Percentiles rank a stretch among this genome's conserved stretches.
phyloP scores from a whole-genome alignment of 2,797 vertebrate genomes.

The Phyllotis vaccarum region DNA sequence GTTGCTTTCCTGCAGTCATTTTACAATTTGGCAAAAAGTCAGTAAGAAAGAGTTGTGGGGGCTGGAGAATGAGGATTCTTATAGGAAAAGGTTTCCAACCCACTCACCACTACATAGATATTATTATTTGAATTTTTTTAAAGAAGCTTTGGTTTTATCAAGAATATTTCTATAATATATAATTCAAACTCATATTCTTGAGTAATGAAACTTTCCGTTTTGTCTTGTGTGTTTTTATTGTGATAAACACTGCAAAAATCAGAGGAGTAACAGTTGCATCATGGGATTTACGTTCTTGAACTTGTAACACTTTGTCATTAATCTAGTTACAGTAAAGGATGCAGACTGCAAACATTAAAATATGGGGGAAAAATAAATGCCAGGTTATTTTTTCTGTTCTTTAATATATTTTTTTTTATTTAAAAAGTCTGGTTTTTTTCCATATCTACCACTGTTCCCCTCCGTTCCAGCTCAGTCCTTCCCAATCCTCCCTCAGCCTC shows the following conservation, averaged over 20 bases:
- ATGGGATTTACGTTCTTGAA: not conserved
- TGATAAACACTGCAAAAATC: not conserved
- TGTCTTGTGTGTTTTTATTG: not conserved
- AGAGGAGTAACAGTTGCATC: not conserved
- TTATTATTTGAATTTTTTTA: not conserved
- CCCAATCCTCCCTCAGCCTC: no score
- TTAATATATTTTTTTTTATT: no score
- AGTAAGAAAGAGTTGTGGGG: not conserved
- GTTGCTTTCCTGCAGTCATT: conserved; percentile 20
- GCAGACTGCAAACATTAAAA: not conserved
- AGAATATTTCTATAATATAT: conserved; percentile 24
- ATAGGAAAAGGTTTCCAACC: not conserved
- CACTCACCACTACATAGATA: not conserved
- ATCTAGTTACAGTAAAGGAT: not conserved
- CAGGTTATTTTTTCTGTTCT: not conserved
- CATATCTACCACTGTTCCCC: no score
- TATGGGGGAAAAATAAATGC: not conserved
- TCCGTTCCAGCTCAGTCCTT: no score
- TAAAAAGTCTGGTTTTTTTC: no score
- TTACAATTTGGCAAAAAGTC: conserved; percentile 35
- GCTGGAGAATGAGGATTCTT: not conserved
- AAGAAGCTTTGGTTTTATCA: conserved; percentile 5
- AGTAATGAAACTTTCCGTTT: not conserved
- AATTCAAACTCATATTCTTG: not conserved
- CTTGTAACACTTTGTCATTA: not conserved